Percentiles rank a stretch among this genome's conserved stretches.
Conservation (phyloP, 2,113 vertebrate genomes). For the Calypte anna region DNA sequence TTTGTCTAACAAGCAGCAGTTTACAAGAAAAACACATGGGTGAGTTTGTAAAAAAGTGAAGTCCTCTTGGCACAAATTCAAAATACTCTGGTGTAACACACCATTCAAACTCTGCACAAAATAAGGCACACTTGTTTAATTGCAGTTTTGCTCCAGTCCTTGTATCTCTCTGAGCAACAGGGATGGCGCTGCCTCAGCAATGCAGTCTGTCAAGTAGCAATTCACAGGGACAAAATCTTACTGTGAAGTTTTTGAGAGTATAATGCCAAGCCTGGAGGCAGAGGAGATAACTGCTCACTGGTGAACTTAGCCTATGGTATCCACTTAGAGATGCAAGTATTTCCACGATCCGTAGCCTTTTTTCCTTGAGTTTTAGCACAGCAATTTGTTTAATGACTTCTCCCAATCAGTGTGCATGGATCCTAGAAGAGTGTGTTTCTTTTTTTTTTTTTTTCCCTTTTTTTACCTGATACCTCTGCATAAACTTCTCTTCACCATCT, state of each 20-base stretch:
- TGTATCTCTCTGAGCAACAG: background rate
- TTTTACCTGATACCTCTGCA: background rate
- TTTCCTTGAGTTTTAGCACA: background rate
- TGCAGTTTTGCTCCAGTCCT: background rate
- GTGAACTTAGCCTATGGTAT: background rate
- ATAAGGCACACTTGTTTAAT: background rate
- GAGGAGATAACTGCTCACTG: background rate
- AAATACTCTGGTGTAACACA: background rate
- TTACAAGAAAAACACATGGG: background rate
- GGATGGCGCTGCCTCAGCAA: background rate
- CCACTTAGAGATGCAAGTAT: background rate
- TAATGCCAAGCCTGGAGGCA: background rate
- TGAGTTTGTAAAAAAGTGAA: background rate
- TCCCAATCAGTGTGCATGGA: background rate
- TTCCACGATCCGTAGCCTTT: background rate
- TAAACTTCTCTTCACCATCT: background rate
- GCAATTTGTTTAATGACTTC: background rate
- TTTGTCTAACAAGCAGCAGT: background rate
- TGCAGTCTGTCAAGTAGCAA: accelerated
- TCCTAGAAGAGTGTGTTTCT: background rate
- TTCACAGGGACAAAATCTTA: background rate
- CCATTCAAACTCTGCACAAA: background rate
- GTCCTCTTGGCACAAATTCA: background rate
- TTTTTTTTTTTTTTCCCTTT: no score
- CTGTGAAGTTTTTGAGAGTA: background rate